Evolutionary conservation across 2,888 invertebrate species (phyloP).

Genomic region (Dendrolimus pini): DNA sequence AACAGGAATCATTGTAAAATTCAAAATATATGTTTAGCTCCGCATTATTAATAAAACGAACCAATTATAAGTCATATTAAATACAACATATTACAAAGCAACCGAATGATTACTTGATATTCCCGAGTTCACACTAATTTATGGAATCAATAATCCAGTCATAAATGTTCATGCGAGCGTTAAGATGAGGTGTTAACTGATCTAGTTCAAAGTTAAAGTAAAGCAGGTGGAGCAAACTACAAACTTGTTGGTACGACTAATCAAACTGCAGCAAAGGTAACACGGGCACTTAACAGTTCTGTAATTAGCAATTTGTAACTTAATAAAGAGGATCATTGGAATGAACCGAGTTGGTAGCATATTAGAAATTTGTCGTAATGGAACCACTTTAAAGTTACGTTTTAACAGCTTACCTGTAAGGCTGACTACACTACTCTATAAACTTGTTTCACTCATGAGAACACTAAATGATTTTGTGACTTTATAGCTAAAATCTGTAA

Average conservation of each 20-base stretch:
- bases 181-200: constrained; percentile 55
- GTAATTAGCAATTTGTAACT: too few relatives aligned
- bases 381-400: too few relatives aligned
- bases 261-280: constrained; percentile 27
- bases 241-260: constrained; percentile 45
- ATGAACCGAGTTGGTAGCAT: too few relatives aligned
- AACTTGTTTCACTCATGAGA: too few relatives aligned
- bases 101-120: not conserved
- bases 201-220: constrained; percentile 52
- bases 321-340: too few relatives aligned
- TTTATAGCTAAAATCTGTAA: too few relatives aligned
- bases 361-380: too few relatives aligned
- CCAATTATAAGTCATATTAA: not conserved
- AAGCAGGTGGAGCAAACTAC: constrained; percentile 35
- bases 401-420: too few relatives aligned
- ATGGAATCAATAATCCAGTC: constrained; percentile 33
- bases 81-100: not conserved
- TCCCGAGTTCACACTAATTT: not conserved
- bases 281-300: not conserved
- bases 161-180: constrained; percentile 47
- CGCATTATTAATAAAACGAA: not conserved
- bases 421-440: too few relatives aligned
- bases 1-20: too few relatives aligned
- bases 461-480: too few relatives aligned
- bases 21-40: too few relatives aligned